phyloP scores from a whole-genome alignment of 2,888 invertebrate genomes.

The Asteroscopus sphinx region DNA sequence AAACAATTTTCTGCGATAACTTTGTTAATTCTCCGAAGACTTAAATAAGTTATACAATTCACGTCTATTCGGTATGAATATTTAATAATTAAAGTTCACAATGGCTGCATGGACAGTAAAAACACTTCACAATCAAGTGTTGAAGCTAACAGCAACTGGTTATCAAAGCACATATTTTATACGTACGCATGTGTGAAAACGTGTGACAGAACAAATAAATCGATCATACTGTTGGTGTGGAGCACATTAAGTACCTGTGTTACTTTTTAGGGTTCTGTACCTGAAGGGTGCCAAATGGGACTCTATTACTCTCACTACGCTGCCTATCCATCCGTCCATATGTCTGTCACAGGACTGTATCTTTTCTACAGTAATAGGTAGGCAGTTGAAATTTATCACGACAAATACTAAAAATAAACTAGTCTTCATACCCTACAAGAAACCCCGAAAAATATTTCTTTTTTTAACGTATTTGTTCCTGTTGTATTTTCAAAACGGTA shows the following conservation, averaged over 20 bases:
- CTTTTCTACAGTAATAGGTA: too few species aligned
- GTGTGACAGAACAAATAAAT: constrained; percentile 21
- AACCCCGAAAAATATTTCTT: too few species aligned
- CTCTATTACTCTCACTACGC: too few species aligned
- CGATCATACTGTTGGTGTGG: constrained; percentile 5
- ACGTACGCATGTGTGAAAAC: constrained; percentile 13
- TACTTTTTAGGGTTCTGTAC: too few species aligned
- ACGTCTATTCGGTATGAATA: constrained; percentile 30
- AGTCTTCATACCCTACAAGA: too few species aligned
- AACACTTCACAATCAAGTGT: constrained; percentile 20
- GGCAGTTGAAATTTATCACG: too few species aligned
- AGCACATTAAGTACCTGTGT: neutral
- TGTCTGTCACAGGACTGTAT: too few species aligned
- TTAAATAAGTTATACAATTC: constrained; percentile 36
- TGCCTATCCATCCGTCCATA: too few species aligned
- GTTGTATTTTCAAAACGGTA: too few species aligned
- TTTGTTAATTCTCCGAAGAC: constrained; percentile 23
- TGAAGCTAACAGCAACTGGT: constrained; percentile 17
- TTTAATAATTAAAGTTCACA: constrained; percentile 21
- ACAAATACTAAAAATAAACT: too few species aligned
- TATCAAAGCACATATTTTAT: constrained; percentile 26
- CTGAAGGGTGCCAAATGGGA: too few species aligned
- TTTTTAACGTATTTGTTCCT: too few species aligned
- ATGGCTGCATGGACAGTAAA: constrained; percentile 12
- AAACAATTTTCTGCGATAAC: constrained; percentile 19